Evolutionary conservation across 1,140 invertebrate genomes (phyloP), one percentile per base, ranked within the genome.

Genomic region (Delia radicum): DNA sequence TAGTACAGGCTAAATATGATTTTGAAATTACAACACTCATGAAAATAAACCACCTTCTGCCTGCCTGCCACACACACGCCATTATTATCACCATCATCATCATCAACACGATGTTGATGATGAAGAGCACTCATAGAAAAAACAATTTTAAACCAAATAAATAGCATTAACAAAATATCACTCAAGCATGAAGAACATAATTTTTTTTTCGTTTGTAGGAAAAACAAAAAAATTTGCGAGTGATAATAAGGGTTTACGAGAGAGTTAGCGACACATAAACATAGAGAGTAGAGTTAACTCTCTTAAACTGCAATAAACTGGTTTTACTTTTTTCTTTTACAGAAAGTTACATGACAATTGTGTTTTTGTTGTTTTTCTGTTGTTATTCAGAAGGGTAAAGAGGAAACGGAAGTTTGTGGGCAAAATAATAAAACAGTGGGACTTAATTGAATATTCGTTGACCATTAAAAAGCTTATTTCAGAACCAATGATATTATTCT

Each of bases 221-320:
- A 10, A 10, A 15, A 13, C 12, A 42, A 13, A 42, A 0, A 3
- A 42, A 15, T n/a, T n/a, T 15, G 37, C 6, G 37, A 42, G 37
- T 15, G 37, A 13, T 24, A 55, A 55, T 21, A 21, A 55, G 48
- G 21, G 46, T 21, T 18, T 21, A 4, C 12, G 46, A 21, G 46
- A 18, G 18, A 55, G 48, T 24, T 48, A n/a, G 24, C n/a, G 48
- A 21, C 15, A 48, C 7, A 18, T 5, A 18, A n/a, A 3, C 8
- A 48, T n/a, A 5, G 15, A 48, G n/a, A 48, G 15, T n/a, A 48
- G 42, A 48, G 15, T 48, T 48, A 6, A 55, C n/a, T 55, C 62
- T 65, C 15, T 69, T 69, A 69, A 69, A 69, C 65, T 69, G 65
- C 65, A 69, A 21, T 69, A 33, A 69, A 69, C 65, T 37, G 65